Percentiles rank a stretch among this genome's conserved stretches.
These are phyloP conservation scores for Cantharis rustica DNA, from an alignment of 2,888 invertebrate genomes.

Conservation along the genomic window DNA sequence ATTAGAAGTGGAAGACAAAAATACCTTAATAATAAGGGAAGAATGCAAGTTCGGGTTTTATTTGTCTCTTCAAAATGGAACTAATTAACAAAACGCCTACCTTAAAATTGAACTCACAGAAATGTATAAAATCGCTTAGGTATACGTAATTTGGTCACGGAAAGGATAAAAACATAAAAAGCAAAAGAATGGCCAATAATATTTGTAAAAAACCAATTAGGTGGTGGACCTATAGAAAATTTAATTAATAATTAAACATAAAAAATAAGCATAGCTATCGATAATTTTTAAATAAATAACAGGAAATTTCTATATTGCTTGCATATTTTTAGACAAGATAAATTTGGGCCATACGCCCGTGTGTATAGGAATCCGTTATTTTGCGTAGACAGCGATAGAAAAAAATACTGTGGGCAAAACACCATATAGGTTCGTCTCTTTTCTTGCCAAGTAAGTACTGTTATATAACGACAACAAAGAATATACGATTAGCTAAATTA, in stretches of 20 bases:
- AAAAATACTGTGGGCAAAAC: not conserved
- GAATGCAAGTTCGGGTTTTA: not conserved
- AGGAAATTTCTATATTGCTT: not conserved
- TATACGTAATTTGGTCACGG: not conserved
- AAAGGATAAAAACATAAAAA: no score
- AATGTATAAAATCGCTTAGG: not conserved
- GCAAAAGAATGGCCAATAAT: no score
- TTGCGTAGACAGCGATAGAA: slow-evolving; percentile 16
- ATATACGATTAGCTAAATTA: not conserved
- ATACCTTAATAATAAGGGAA: not conserved
- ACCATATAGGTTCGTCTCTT: not conserved
- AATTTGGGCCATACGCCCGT: not conserved
- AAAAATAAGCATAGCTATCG: not conserved
- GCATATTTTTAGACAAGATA: not conserved
- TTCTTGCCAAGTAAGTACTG: not conserved
- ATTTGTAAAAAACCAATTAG: no score
- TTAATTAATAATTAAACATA: not conserved
- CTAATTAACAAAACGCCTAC: not conserved
- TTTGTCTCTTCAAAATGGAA: not conserved
- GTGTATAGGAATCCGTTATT: not conserved
- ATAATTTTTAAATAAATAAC: slow-evolving; percentile 1
- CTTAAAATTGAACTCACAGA: not conserved
- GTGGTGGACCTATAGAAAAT: no score
- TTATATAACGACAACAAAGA: slow-evolving; percentile 12
- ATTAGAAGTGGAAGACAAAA: not conserved